These are phyloP conservation scores for Homarus gammarus DNA, from an alignment of 2,888 invertebrate genomes.

Conservation along the genomic window DNA sequence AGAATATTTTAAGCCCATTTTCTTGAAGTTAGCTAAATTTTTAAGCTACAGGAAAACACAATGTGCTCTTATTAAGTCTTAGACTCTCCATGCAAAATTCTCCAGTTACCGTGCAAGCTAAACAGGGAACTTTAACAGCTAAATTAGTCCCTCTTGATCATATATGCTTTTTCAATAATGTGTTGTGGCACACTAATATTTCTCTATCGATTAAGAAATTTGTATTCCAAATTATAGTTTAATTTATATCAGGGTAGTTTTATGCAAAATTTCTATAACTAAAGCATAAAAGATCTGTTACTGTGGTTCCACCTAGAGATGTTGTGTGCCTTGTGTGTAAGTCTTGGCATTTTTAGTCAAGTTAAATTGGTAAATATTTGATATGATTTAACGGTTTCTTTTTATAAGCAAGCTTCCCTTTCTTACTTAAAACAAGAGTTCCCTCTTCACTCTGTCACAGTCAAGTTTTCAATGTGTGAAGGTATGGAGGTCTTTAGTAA, in stretches of 20 bases:
- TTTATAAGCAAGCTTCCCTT: not conserved
- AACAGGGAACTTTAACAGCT: not conserved
- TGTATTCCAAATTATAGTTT: not conserved
- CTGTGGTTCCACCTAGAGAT: not conserved
- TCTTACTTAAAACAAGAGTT: not conserved
- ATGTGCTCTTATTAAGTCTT: not conserved
- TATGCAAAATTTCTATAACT: not conserved
- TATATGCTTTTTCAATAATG: no score
- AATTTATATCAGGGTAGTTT: not conserved
- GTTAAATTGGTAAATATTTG: no score
- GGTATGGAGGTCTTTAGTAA: not conserved
- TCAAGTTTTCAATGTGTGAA: not conserved
- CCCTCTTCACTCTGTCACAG: not conserved
- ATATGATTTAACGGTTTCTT: not conserved
- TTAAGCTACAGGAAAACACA: constrained; percentile 1
- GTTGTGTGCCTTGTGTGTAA: constrained; percentile 33
- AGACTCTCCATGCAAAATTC: not conserved
- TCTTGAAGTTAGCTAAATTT: constrained; percentile 1
- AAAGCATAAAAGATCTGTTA: not conserved
- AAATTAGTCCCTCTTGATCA: no score
- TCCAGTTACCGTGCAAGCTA: not conserved
- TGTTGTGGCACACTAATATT: constrained; percentile 51
- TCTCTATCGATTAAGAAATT: constrained; percentile 1
- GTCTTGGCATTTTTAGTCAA: not conserved
- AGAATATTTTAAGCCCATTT: constrained; percentile 39